Conservation (phyloP, 2,797 vertebrate genomes). For the Brotula barbata region DNA sequence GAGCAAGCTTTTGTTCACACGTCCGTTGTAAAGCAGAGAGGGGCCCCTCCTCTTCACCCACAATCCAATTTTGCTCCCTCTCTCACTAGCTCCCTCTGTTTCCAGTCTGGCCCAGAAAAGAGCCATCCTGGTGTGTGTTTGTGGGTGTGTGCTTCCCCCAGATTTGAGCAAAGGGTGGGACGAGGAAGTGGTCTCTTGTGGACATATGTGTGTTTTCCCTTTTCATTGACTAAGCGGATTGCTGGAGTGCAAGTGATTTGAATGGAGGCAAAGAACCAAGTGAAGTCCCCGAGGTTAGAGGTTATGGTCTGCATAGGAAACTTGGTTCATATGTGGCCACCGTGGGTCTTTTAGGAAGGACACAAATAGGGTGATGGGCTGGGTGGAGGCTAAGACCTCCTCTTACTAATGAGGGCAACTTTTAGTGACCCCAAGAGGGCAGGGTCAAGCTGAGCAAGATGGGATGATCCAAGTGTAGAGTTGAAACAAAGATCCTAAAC, state of each 20-base stretch:
- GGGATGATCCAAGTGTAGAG: conserved; percentile 46
- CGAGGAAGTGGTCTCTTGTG: conserved; percentile 57
- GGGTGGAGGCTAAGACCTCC: conserved; percentile 50
- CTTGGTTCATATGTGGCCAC: conserved; percentile 66
- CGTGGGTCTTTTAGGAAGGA: conserved; percentile 40
- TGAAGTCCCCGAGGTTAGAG: conserved; percentile 63
- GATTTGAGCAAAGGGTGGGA: conserved; percentile 29
- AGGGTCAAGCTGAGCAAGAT: conserved; percentile 47
- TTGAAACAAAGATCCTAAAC: conserved; percentile 27
- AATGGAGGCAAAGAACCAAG: conserved; percentile 55
- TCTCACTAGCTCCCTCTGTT: conserved; percentile 51
- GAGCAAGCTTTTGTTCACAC: conserved; percentile 83
- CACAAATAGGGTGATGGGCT: conserved; percentile 55
- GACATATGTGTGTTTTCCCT: conserved; percentile 53
- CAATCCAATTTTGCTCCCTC: conserved; percentile 40
- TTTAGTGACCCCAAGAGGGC: conserved; percentile 55
- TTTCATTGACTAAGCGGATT: conserved; percentile 63
- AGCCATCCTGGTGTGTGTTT: conserved; percentile 32
- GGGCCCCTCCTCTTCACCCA: conserved; percentile 16
- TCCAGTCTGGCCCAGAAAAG: conserved; percentile 45
- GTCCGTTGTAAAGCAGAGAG: conserved; percentile 71
- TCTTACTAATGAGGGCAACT: conserved; percentile 73
- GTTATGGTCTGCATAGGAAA: conserved; percentile 52
- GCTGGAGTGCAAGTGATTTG: conserved; percentile 42
- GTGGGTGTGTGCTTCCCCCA: conserved; percentile 16